Base-by-base conservation (phyloP, 2,888 invertebrate genomes). In the Strigamia maritima region DNA sequence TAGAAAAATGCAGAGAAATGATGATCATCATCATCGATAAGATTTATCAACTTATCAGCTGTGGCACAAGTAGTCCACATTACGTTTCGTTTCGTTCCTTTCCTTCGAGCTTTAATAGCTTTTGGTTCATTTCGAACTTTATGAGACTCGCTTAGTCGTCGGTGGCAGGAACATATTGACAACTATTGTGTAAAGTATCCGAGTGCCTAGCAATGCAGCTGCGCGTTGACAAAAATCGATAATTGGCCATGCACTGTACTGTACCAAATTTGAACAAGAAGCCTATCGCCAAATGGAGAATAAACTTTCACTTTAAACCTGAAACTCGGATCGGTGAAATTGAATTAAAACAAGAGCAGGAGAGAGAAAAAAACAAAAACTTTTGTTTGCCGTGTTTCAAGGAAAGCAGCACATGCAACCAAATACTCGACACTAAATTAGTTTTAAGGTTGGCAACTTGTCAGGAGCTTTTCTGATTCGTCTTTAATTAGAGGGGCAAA, bases 181-280 rank as follows among this genome's bases (percentile, higher is more conserved):
- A 54, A 19, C 54, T 54, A 54, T 54, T 54, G 54, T 54, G 54
- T 54, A 54, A 54, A 54, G 54, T 54, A 54, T 54, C 54, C 54
- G 54, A 54, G 54, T 19, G 54, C 54, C 54, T 54, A 2, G 22
- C n/a, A 19, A 54, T 54, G 54, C 54, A 54, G 54, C 54, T 54
- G 54, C 54, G 54, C 54, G 54, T 54, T 19, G 54, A 19, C 54
- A 19, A 19, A 54, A 54, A 54, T 54, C 54, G 54, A 54, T 54
- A 54, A 54, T 54, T 54, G 54, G 54, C 54, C 54, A 54, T 19
- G 54, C 54, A 35, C 10, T 35, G n/a, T 10, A 54, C 54, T 54
- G 54, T 54, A n/a, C 44, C 44, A 44, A 44, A 44, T 44, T 44
- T 44, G 44, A 44, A 44, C 54, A 54, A 54, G 54, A 54, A 54